Percentiles rank a stretch among this genome's conserved stretches.
Conservation (phyloP, 2,113 vertebrate genomes). For the Furnarius figulus region DNA sequence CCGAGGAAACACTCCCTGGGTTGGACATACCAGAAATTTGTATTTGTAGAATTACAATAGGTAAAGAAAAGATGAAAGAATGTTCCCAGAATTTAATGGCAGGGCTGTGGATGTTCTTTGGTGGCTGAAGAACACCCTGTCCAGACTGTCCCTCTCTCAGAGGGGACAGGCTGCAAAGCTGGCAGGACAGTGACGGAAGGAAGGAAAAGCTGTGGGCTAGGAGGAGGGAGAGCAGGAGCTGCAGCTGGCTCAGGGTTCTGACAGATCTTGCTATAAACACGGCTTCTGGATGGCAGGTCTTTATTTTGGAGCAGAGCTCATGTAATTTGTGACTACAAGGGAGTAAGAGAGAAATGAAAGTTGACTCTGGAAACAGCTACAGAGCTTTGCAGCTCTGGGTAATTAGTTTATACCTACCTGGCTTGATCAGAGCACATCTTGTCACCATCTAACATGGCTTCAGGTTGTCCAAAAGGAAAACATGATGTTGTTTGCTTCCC, state of each 20-base stretch:
- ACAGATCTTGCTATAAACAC: background rate
- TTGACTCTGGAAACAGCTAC: background rate
- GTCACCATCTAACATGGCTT: background rate
- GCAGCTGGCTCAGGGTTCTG: background rate
- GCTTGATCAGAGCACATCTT: background rate
- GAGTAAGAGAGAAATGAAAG: background rate
- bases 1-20: background rate
- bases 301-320: background rate
- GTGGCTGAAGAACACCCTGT: background rate
- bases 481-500: background rate
- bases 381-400: background rate
- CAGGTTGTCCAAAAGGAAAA: background rate
- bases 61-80: background rate
- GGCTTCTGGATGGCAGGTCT: background rate
- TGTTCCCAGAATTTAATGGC: background rate
- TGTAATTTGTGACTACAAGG: background rate
- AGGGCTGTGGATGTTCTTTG: background rate
- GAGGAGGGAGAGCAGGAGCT: background rate
- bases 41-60: background rate
- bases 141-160: background rate
- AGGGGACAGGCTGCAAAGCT: background rate
- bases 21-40: background rate
- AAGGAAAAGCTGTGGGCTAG: accelerated
- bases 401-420: background rate
- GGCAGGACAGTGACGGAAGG: accelerated